A percentile compares a stretch with the other conserved stretches of the same genome.
phyloP scores from a whole-genome alignment of 2,113 vertebrate species.

The Genyomyrus donnyi region DNA sequence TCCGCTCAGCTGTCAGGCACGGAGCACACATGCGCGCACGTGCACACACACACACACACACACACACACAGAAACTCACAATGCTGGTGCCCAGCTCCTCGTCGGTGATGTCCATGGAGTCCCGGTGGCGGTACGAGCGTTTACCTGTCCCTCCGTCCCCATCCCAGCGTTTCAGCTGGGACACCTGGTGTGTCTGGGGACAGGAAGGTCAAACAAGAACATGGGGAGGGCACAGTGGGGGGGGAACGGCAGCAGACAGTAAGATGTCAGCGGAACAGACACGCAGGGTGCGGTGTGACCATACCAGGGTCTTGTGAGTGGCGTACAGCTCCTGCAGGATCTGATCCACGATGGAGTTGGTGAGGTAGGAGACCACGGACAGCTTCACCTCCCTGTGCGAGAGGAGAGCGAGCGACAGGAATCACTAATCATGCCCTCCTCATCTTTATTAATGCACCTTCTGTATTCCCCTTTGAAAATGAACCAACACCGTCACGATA shows the following conservation, averaged over 20 bases:
- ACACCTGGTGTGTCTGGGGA: conserved; percentile 53
- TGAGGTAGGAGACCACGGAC: conserved; percentile 54
- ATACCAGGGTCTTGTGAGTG: conserved; percentile 57
- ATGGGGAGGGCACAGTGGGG: background rate
- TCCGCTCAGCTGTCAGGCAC: background rate
- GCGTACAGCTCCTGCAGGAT: conserved; percentile 54
- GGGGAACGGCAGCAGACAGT: background rate
- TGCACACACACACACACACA: background rate
- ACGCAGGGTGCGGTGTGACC: background rate
- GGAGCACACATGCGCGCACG: background rate
- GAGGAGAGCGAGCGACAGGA: background rate
- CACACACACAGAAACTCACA: conserved; percentile 42
- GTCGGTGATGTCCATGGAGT: conserved; percentile 62
- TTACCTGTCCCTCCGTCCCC: conserved; percentile 47
- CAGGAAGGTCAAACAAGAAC: background rate
- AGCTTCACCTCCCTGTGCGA: conserved; percentile 55
- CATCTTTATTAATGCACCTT: background rate
- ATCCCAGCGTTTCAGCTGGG: conserved; percentile 54
- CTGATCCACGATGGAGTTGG: conserved; percentile 58
- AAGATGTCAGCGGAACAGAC: background rate
- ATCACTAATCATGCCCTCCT: background rate
- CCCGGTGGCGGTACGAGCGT: conserved; percentile 55
- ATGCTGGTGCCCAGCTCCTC: conserved; percentile 61
- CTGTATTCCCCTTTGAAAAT: background rate
- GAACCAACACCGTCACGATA: background rate